Evolutionary conservation across 1,140 invertebrate genomes (phyloP).

Genomic region (Acyrthosiphon pisum): DNA sequence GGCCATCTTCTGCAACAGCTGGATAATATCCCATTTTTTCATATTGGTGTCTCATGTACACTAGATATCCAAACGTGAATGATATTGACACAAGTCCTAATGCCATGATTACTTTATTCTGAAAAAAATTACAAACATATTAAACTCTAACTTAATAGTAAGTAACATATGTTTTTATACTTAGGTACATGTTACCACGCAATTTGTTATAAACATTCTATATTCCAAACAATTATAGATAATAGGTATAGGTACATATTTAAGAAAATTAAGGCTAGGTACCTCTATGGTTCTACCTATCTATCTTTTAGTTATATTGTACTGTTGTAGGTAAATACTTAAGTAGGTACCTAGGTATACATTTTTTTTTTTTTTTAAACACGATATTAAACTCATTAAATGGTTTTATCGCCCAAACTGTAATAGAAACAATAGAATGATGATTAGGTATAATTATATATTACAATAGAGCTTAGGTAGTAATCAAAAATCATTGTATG

Average conservation of each 20-base stretch:
- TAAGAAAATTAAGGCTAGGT: neutral
- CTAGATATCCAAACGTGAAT: conserved; percentile 73
- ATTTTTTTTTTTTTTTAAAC: no score
- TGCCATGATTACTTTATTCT: conserved; percentile 83
- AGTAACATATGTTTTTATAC: neutral
- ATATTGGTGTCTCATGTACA: conserved; percentile 81
- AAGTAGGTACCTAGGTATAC: no score
- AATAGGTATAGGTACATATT: neutral
- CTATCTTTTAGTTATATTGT: neutral
- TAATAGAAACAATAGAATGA: no score
- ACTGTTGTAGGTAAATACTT: neutral
- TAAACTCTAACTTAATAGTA: neutral
- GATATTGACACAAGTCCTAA: conserved; percentile 73
- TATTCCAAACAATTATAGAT: neutral
- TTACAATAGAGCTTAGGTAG: no score
- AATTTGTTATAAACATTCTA: neutral
- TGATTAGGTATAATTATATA: no score
- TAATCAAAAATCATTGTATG: neutral
- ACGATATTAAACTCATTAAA: no score
- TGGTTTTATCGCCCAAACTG: no score
- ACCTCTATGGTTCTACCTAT: no score
- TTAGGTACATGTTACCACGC: neutral
- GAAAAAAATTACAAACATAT: conserved; percentile 63
- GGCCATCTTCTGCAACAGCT: conserved; percentile 75
- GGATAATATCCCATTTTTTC: conserved; percentile 78